These are phyloP conservation scores for Thalassophryne amazonica DNA, from an alignment of 2,797 vertebrate species.

Conservation along the genomic window DNA sequence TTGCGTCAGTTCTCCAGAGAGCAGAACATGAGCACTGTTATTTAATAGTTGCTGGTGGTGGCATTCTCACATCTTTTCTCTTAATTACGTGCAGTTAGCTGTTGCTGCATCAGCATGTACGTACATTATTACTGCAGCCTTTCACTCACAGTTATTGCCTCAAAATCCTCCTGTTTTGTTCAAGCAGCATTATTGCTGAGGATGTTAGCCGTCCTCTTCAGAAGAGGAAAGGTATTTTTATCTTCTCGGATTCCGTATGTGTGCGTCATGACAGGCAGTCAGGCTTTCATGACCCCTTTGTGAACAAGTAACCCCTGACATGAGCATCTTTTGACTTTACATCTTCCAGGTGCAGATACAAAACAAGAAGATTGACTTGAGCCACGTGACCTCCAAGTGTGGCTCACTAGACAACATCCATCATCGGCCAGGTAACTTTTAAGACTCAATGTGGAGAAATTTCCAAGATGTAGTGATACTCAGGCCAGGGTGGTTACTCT, in stretches of 20 bases:
- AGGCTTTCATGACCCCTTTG: background rate
- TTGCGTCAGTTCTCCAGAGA: slow-evolving; percentile 1
- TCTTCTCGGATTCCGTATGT: background rate
- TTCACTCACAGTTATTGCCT: slow-evolving; percentile 3
- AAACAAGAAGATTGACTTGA: slow-evolving; percentile 97
- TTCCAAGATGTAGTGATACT: no score
- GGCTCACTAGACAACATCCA: slow-evolving; percentile 97
- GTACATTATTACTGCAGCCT: background rate
- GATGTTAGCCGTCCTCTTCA: background rate
- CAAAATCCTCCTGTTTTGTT: slow-evolving; percentile 1
- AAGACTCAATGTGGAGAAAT: no score
- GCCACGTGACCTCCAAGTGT: slow-evolving; percentile 98
- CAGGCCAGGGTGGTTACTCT: no score
- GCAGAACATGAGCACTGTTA: slow-evolving; percentile 1
- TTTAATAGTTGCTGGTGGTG: slow-evolving; percentile 4
- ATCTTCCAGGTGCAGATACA: slow-evolving; percentile 88
- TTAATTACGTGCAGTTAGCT: slow-evolving; percentile 17
- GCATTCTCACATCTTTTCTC: slow-evolving; percentile 10
- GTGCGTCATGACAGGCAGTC: background rate
- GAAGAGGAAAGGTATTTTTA: background rate
- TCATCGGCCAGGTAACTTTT: slow-evolving; percentile 91
- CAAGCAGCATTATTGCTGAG: background rate
- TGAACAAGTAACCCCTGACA: slow-evolving; percentile 9
- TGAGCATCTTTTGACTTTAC: slow-evolving; percentile 19
- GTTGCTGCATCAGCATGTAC: background rate